phyloP scores from a whole-genome alignment of 2,888 invertebrate genomes.

The Chydorus sphaericus region DNA sequence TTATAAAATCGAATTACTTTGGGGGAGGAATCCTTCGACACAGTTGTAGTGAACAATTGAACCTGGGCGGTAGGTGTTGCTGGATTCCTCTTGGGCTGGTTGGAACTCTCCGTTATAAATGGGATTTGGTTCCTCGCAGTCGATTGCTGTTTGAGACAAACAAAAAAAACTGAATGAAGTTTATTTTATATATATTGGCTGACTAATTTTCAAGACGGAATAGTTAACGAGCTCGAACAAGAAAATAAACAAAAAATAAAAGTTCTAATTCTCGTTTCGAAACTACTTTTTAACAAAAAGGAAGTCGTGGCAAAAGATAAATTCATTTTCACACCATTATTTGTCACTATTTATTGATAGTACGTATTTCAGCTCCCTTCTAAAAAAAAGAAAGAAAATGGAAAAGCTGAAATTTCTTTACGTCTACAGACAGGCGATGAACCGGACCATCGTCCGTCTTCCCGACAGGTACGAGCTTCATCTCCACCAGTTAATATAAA shows the following conservation, averaged over 20 bases:
- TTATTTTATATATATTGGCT: too few species aligned
- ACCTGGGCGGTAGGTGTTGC: not conserved
- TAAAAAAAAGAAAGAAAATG: too few species aligned
- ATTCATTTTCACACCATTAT: not conserved
- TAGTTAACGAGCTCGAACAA: too few species aligned
- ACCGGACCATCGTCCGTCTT: conserved; percentile 4
- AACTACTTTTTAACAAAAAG: too few species aligned
- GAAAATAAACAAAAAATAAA: too few species aligned
- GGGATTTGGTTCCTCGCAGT: conserved; percentile 4
- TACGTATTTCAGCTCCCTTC: too few species aligned
- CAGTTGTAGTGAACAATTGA: conserved; percentile 1
- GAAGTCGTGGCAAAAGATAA: too few species aligned
- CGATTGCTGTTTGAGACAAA: conserved; percentile 1
- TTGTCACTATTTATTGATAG: not conserved
- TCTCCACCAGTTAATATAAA: not conserved
- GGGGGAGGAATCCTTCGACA: conserved; percentile 1
- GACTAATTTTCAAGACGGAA: too few species aligned
- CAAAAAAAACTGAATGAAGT: not conserved
- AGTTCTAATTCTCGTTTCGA: too few species aligned
- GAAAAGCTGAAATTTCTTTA: not conserved
- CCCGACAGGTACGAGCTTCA: not conserved
- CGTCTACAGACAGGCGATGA: not conserved
- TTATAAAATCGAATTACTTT: conserved; percentile 9
- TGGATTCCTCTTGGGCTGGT: too few species aligned
- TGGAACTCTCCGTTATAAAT: not conserved